Evolutionary conservation across 2,797 vertebrate genomes (phyloP), one percentile per base, ranked within the genome.

Genomic region (Esox lucius): DNA sequence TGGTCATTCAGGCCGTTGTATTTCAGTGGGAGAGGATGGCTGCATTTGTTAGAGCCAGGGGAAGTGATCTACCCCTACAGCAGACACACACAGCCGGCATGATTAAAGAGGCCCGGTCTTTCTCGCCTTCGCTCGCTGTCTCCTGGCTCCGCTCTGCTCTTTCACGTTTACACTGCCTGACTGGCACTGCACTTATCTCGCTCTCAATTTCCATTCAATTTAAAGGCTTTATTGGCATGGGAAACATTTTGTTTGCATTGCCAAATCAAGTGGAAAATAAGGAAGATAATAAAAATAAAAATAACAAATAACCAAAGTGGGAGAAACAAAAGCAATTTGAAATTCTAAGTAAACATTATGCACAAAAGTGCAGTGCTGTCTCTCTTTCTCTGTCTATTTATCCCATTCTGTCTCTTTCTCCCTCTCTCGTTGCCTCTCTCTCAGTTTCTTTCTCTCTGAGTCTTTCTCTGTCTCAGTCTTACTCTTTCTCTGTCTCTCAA

Each of bases 11-110:
- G 86, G 83, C 84, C 76, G 4, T 6, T 6, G 83, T 88, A 90
- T 90, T 89, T 89, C 87, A 87, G 90, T 87, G 84, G 88, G 75
- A 78, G 84, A 87, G 88, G 81, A 85, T 86, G 83, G 80, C 84
- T 83, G 73, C 81, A 7, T 42, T 6, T 78, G 83, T 90, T 91
- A 89, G 89, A 90, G 87, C 89, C 81, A 79, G 80, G 39, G 84
- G 87, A 85, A 88, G 88, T 88, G 88, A 92, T 91, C 90, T 90
- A 90, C 82, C 85, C 80, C 53, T 56, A 33, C 26, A 72, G 74
- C 81, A 83, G 80, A 86, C 83, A 80, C 86, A 87, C 85, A 88
- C 83, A 82, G 80, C 85, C 84, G 61, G 91, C 89, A 88, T 91
- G 88, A 91, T 91, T 90, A 89, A 88, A 88, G 35, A 79, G 83